Evolutionary conservation across 2,113 vertebrate genomes (phyloP).

Genomic region (Lonchura striata): DNA sequence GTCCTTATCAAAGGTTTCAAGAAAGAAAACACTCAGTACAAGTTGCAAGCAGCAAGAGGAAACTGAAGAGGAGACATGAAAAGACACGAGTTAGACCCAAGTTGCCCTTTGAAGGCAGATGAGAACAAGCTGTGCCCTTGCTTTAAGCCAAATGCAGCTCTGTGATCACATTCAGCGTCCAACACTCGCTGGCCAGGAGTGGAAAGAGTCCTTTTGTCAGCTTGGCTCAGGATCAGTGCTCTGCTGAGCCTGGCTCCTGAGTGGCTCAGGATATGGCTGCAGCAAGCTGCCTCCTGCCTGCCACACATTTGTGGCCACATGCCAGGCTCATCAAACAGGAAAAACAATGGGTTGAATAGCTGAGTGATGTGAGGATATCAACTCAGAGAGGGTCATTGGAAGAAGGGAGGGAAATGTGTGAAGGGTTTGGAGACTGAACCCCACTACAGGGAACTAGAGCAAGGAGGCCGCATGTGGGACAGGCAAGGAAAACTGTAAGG

Average conservation of each 20-base stretch:
- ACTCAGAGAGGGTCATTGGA: not conserved
- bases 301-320: not conserved
- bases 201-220: not conserved
- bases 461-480: not conserved
- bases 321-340: not conserved
- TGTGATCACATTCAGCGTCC: not conserved
- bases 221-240: not conserved
- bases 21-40: not conserved
- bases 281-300: not conserved
- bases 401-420: not conserved
- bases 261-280: not conserved
- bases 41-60: not conserved
- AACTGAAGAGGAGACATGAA: not conserved
- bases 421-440: not conserved
- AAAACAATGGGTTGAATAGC: not conserved
- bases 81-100: accelerated
- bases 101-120: not conserved
- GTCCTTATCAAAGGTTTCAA: not conserved
- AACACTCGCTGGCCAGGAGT: not conserved
- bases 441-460: not conserved
- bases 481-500: not conserved
- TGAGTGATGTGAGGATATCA: not conserved
- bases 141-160: not conserved
- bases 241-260: not conserved
- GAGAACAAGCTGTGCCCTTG: not conserved